Evolutionary conservation across 2,888 invertebrate species (phyloP).

Genomic region (Idaea aversata): DNA sequence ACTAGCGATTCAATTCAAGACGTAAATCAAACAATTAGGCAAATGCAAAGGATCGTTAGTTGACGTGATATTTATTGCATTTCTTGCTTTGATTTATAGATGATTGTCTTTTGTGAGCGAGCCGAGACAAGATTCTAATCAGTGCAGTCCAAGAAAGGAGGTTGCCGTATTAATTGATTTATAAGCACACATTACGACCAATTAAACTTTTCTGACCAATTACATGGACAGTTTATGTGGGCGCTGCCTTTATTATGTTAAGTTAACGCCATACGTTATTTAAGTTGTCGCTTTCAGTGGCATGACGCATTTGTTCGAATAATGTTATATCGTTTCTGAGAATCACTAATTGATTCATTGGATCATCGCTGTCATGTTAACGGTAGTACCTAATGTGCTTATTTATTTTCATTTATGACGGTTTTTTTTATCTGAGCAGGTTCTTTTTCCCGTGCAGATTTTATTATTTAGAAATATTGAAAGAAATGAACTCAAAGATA

Average conservation of each 20-base stretch:
- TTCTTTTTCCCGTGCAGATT: not conserved
- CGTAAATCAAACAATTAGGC: slow-evolving; percentile 28
- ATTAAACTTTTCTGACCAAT: slow-evolving; percentile 62
- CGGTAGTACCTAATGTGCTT: not conserved
- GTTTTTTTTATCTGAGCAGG: not conserved
- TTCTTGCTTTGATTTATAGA: slow-evolving; percentile 45
- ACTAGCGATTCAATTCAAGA: slow-evolving; percentile 18
- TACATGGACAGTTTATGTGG: slow-evolving; percentile 46
- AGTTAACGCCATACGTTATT: slow-evolving; percentile 39
- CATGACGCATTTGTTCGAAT: slow-evolving; percentile 36
- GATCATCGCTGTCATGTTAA: not conserved
- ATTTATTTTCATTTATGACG: not conserved
- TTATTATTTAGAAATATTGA: not conserved
- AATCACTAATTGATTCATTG: slow-evolving; percentile 14
- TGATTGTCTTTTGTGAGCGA: slow-evolving; percentile 42
- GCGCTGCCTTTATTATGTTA: slow-evolving; percentile 43
- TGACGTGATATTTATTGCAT: slow-evolving; percentile 39
- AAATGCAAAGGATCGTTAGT: slow-evolving; percentile 27
- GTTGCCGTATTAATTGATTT: slow-evolving; percentile 63
- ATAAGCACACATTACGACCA: slow-evolving; percentile 60
- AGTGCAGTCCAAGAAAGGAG: slow-evolving; percentile 52
- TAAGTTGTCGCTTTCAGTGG: slow-evolving; percentile 41
- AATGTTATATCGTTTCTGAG: slow-evolving; percentile 16
- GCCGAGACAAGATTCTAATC: slow-evolving; percentile 48
- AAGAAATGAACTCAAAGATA: not conserved